Evolutionary conservation across 1,140 invertebrate genomes (phyloP), one percentile per base, ranked within the genome.

Genomic region (Pseudachorutes palmiensis): DNA sequence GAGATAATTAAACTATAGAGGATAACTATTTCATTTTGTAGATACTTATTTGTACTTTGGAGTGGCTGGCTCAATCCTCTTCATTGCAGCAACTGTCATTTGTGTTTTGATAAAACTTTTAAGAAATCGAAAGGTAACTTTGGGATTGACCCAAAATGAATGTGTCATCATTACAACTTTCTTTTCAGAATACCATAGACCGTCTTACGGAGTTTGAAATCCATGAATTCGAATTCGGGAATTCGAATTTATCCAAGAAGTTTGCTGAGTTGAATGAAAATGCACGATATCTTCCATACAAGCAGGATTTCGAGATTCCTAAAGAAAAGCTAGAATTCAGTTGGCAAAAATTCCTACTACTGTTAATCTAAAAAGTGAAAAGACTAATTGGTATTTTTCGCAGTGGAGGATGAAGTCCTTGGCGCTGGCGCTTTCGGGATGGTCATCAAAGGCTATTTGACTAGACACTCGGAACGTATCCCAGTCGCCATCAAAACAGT

Each of bases 271-370:
- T 66, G 5, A 30, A 29, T 1, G 65, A 66, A 49, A 66, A 60
- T 24, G 65, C 65, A 2, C 30, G 59, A 45, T 66, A 66, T 61
- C 22, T 66, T 1, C 65, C 65, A 1, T 66, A 66, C 28, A 66
- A 66, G 3, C 33, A 61, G 28, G 65, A 66, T 33, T 66, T 48
- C 32, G 65, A 66, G 61, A 61, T 66, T 12, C 58, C 65, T 9
- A 28, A 62, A 1, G 58, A 60, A n/a, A 28, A 66, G 19, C 36
- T 66, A 1, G 65, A 66, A 61, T 12, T 66, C 22, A 29, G 65
- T 66, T 33, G 2, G 29, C 36, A 12, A 31, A 14, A 63, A 41
- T 16, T 5, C 9, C 14, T 9, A 31, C 14, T 62, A n/a, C 12
- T 12, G 9, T 62, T 30, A 33, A 29, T n/a, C 5, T 28, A 3